Evolutionary conservation across 2,113 vertebrate species (phyloP).

Genomic region (Martes martes): DNA sequence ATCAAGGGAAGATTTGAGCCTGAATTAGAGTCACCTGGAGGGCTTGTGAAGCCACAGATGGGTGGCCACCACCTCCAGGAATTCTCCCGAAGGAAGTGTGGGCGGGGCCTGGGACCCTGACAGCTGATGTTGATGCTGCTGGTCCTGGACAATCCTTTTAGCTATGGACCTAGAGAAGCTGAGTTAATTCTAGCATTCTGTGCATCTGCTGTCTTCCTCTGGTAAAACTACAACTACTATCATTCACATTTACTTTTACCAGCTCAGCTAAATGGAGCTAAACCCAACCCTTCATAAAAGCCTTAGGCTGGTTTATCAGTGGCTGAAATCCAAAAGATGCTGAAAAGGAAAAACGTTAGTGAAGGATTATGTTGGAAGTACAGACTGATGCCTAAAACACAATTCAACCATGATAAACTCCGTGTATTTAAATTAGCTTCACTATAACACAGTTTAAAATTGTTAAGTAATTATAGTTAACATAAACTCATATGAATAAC

Average conservation of each 20-base stretch:
- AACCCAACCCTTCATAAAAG: not conserved
- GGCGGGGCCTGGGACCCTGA: not conserved
- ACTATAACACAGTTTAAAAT: conserved; percentile 25
- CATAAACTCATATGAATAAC: not conserved
- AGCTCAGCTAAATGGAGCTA: not conserved
- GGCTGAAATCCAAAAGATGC: conserved; percentile 35
- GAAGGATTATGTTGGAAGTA: not conserved
- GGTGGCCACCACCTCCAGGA: not conserved
- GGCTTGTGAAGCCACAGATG: not conserved
- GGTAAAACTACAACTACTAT: not conserved
- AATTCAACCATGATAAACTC: not conserved
- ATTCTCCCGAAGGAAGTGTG: not conserved
- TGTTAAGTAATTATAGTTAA: conserved; percentile 21
- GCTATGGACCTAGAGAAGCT: not conserved
- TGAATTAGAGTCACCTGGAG: not conserved
- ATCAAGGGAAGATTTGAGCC: not conserved
- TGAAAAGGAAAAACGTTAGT: not conserved
- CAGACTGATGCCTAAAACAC: conserved; percentile 2
- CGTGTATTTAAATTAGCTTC: conserved; percentile 36
- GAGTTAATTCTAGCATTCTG: not conserved
- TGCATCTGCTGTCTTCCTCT: not conserved
- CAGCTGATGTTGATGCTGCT: not conserved
- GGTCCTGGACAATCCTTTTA: not conserved
- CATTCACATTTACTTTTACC: not conserved
- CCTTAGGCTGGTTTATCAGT: not conserved